Percentiles rank a stretch among this genome's conserved stretches.
These are phyloP conservation scores for Carduelis carduelis DNA, from an alignment of 2,797 vertebrate species.

Conservation along the genomic window DNA sequence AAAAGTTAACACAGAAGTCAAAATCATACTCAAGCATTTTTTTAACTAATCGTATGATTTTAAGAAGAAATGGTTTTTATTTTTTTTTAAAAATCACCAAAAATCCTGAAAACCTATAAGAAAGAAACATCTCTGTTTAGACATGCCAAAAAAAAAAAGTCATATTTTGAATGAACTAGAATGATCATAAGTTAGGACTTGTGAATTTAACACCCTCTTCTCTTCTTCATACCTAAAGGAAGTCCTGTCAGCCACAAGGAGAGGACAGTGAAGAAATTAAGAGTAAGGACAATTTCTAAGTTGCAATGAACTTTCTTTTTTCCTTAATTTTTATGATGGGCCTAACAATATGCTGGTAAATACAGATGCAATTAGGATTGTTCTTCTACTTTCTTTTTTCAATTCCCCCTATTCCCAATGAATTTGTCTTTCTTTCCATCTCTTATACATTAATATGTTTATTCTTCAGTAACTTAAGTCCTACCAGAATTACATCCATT, in stretches of 20 bases:
- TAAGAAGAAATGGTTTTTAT: accelerated
- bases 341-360: not conserved
- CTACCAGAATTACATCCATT: not conserved
- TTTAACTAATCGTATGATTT: not conserved
- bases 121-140: not conserved
- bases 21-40: not conserved
- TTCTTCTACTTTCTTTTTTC: not conserved
- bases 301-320: not conserved
- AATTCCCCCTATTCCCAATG: not conserved
- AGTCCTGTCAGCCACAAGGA: not conserved
- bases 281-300: not conserved
- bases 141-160: not conserved
- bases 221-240: not conserved
- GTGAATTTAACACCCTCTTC: not conserved
- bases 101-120: not conserved
- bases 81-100: accelerated
- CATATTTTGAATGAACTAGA: not conserved
- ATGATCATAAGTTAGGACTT: not conserved
- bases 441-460: not conserved
- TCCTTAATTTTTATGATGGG: not conserved
- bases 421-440: not conserved
- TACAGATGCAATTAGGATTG: not conserved
- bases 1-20: not conserved
- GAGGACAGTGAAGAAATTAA: not conserved
- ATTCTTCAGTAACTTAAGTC: not conserved